Percentiles rank a stretch among this genome's conserved stretches.
phyloP scores from a whole-genome alignment of 1,140 invertebrate genomes.

The Drosophila obscura region DNA sequence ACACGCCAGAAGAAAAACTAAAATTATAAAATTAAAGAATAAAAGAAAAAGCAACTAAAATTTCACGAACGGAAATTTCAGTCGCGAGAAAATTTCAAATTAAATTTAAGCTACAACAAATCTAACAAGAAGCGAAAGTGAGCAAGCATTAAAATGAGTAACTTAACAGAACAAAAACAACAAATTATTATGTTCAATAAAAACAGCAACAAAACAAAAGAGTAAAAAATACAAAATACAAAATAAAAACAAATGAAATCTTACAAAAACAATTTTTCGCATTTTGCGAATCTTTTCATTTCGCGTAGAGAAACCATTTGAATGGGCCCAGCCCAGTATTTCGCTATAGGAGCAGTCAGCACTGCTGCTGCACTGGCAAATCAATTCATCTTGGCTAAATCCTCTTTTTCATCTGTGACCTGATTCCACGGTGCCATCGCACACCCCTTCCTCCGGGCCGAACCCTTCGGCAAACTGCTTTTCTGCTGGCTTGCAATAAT shows the following conservation, averaged over 20 bases:
- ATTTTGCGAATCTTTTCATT: conserved; percentile 7
- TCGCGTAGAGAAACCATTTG: background rate
- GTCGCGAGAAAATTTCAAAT: conserved; percentile 65
- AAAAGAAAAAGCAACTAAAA: conserved; percentile 5
- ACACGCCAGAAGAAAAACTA: conserved; percentile 10
- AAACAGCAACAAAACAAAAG: conserved; percentile 52
- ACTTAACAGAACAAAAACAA: conserved; percentile 40
- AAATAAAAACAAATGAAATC: conserved; percentile 72
- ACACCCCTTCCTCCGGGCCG: no score
- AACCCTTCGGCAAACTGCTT: conserved; percentile 8
- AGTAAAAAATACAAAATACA: conserved; percentile 78
- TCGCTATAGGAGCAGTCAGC: no score
- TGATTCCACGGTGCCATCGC: conserved; percentile 18
- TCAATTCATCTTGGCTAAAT: conserved; percentile 43
- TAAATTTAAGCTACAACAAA: conserved; percentile 66
- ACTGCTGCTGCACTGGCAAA: conserved; percentile 1
- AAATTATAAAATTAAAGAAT: conserved; percentile 27
- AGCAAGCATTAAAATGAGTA: conserved; percentile 75
- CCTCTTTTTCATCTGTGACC: conserved; percentile 42
- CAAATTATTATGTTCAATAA: conserved; percentile 82
- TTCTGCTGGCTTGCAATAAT: conserved; percentile 66
- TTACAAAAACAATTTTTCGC: conserved; percentile 46
- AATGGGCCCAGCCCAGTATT: no score
- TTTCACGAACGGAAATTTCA: conserved; percentile 34
- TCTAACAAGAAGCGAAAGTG: conserved; percentile 66